phyloP scores from a whole-genome alignment of 2,797 vertebrate genomes.

The Dryobates pubescens region DNA sequence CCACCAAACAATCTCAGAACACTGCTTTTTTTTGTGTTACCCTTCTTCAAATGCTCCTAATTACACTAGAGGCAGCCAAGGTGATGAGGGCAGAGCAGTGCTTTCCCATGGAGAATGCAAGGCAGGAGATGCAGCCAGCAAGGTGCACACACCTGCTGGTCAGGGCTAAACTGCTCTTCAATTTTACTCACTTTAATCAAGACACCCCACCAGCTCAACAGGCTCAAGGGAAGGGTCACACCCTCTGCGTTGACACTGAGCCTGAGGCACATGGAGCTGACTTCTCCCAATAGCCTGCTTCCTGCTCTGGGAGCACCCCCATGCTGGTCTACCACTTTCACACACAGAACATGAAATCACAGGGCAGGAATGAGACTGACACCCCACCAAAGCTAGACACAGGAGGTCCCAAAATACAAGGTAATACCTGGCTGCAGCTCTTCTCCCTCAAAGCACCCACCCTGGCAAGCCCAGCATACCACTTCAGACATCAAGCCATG shows the following conservation, averaged over 20 bases:
- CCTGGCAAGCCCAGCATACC: background rate
- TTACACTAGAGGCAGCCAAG: background rate
- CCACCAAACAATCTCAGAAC: background rate
- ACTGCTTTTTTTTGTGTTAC: background rate
- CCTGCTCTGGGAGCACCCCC: rapidly evolving
- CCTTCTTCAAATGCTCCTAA: constrained; percentile 5
- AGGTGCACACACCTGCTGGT: background rate
- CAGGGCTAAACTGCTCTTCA: background rate
- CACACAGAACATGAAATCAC: background rate
- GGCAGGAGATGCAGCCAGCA: background rate
- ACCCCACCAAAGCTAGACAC: background rate
- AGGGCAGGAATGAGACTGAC: background rate
- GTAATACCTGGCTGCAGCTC: background rate
- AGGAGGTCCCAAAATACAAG: background rate
- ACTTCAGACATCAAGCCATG: background rate
- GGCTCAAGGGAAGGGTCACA: background rate
- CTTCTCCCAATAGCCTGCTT: background rate
- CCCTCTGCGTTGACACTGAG: background rate
- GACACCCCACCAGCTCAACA: background rate
- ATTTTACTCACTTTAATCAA: background rate
- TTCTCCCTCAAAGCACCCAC: background rate
- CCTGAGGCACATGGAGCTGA: background rate
- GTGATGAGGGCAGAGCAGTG: background rate
- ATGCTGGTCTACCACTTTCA: background rate
- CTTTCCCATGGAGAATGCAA: background rate